phyloP scores from a whole-genome alignment of 2,888 invertebrate genomes.

The Scrobipalpa costella region DNA sequence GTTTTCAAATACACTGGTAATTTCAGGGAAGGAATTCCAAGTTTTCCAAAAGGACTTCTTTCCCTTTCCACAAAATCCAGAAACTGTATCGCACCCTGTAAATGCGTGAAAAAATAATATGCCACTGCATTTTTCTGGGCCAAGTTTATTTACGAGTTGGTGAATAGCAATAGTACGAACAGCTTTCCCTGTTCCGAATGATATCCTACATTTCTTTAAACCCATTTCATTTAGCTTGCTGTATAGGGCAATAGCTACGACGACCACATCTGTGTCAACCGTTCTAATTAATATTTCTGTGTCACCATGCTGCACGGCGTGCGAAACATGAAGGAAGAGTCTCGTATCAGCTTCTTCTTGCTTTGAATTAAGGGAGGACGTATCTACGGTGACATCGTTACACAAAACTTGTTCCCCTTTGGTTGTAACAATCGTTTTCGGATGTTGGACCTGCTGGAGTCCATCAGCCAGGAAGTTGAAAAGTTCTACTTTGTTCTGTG shows the following conservation, averaged over 20 bases:
- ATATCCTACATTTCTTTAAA: slow-evolving; percentile 2
- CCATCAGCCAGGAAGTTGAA: not conserved
- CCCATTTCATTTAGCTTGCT: no score
- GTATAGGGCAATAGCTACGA: no score
- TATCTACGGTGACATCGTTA: slow-evolving; percentile 29
- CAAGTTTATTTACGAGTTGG: slow-evolving; percentile 29
- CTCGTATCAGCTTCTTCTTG: slow-evolving; percentile 16
- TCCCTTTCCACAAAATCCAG: slow-evolving; percentile 30
- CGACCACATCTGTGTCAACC: slow-evolving; percentile 29
- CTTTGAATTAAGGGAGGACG: slow-evolving; percentile 26
- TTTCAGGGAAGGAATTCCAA: slow-evolving; percentile 30
- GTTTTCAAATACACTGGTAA: slow-evolving; percentile 25
- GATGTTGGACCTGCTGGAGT: not conserved
- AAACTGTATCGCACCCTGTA: slow-evolving; percentile 30
- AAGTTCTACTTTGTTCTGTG: not conserved
- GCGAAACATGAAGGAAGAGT: slow-evolving; percentile 28
- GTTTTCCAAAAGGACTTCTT: slow-evolving; percentile 28
- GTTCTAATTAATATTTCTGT: slow-evolving; percentile 29
- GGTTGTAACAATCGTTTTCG: not conserved
- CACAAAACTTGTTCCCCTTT: slow-evolving; percentile 27
- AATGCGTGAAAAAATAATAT: slow-evolving; percentile 28
- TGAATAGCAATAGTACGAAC: slow-evolving; percentile 27
- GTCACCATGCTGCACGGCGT: slow-evolving; percentile 30
- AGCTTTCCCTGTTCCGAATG: slow-evolving; percentile 8
- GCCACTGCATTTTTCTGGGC: slow-evolving; percentile 29